Base-by-base conservation (phyloP, 2,113 vertebrate species). In the Oncorhynchus gorbuscha region DNA sequence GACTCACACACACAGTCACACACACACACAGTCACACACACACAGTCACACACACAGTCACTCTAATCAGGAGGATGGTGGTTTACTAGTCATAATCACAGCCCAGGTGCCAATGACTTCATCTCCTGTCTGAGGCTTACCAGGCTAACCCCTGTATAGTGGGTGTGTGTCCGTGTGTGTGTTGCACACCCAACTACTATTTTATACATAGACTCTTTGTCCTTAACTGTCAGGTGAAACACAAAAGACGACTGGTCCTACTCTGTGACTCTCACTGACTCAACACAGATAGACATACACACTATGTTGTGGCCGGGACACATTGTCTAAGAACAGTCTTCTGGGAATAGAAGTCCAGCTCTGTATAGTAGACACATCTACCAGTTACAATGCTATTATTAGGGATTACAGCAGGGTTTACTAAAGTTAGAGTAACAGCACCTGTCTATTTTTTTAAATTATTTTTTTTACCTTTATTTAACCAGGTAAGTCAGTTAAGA, bases 61-160 rank as follows among this genome's bases (percentile, higher is more conserved):
- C 30, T 45, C 32, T 73, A 73, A 84, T 83, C 71, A 61, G n/a
- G 12, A 68, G 64, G 72, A 78, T 67, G n/a, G 65, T 72, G 2
- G 39, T 45, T 45, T 45, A 32, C 62, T 77, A 85, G 39, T 86
- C 62, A 79, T 88, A 85, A 87, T 86, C 69, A 78, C 73, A 84
- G 75, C 71, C 59, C 85, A 71, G 12, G 76, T 81, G 73, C 1
- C 0, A 85, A 85, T 87, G 67, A 87, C 73, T 75, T 85, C 49
- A 88, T 64, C 67, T 76, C 61, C 65, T 83, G 71, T 79, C 68
- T 49, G 73, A 74, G 16, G 75, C 71, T 74, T 69, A 80, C 72
- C 70, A 82, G 59, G 66, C 14, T 70, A 16, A 18, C 28, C 45
- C 16, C 49, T 69, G 3, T 39, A 39, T 39, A 39, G 67, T 45